phyloP scores from a whole-genome alignment of 2,888 invertebrate genomes.

The Crocallis elinguaria region DNA sequence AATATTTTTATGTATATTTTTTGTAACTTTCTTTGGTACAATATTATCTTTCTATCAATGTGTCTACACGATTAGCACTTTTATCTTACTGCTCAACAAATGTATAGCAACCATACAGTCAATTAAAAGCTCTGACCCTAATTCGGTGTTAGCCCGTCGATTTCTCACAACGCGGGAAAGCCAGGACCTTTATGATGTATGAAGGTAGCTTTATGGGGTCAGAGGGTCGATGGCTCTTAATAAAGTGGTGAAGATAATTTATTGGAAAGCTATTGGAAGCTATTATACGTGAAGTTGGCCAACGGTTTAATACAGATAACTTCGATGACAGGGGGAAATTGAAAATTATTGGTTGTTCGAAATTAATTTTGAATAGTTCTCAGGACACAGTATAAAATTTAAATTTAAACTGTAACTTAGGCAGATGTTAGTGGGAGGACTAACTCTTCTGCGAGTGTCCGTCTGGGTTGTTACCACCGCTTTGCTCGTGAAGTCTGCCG shows the following conservation, averaged over 20 bases:
- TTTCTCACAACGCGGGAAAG: slow-evolving; percentile 33
- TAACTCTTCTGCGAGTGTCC: too few species aligned
- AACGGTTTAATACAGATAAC: slow-evolving; percentile 6
- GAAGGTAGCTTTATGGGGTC: slow-evolving; percentile 37
- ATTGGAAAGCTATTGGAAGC: slow-evolving; percentile 27
- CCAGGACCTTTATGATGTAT: slow-evolving; percentile 39
- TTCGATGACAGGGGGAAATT: slow-evolving; percentile 6
- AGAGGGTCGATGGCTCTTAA: slow-evolving; percentile 29
- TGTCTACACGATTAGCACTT: neutral
- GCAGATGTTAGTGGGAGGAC: too few species aligned
- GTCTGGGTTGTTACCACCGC: too few species aligned
- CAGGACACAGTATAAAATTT: too few species aligned
- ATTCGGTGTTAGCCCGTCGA: slow-evolving; percentile 40
- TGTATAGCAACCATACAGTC: slow-evolving; percentile 25
- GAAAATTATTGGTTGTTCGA: neutral
- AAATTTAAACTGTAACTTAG: too few species aligned
- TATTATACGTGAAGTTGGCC: slow-evolving; percentile 24
- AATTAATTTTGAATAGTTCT: neutral
- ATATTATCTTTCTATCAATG: too few species aligned
- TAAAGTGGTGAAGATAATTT: slow-evolving; percentile 31
- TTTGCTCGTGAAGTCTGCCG: too few species aligned
- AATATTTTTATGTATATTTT: too few species aligned
- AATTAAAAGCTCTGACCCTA: slow-evolving; percentile 41
- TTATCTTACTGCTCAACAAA: neutral
- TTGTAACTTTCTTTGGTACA: too few species aligned